Conservation (phyloP, 2,888 invertebrate species). For the Notodonta ziczac region DNA sequence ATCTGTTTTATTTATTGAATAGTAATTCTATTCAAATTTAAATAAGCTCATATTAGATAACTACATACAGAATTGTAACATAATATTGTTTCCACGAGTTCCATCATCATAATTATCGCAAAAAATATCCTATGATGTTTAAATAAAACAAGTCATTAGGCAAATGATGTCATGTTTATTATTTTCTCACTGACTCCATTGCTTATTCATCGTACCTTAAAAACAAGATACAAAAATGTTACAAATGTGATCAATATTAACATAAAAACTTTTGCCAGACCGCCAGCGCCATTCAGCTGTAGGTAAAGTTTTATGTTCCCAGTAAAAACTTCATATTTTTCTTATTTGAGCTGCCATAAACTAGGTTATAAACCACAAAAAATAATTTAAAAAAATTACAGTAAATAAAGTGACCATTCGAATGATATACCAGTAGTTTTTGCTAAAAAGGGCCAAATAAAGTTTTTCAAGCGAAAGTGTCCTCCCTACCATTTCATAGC, state of each 20-base stretch:
- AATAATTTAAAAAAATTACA: conserved; percentile 35
- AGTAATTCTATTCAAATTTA: no score
- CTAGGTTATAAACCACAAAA: conserved; percentile 27
- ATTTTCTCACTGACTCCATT: background rate
- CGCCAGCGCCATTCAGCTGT: conserved; percentile 14
- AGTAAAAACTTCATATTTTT: conserved; percentile 38
- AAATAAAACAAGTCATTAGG: background rate
- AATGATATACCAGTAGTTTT: conserved; percentile 53
- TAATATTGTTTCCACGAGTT: no score
- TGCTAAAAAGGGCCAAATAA: conserved; percentile 33
- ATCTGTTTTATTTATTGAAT: no score
- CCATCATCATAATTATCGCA: no score
- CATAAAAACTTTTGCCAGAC: conserved; percentile 9
- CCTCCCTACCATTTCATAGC: conserved; percentile 45
- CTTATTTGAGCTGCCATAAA: conserved; percentile 20
- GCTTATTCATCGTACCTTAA: background rate
- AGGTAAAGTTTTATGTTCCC: conserved; percentile 30
- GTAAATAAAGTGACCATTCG: conserved; percentile 37
- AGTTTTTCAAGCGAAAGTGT: conserved; percentile 47
- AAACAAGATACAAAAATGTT: background rate
- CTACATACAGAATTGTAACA: no score
- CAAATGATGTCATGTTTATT: background rate
- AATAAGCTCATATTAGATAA: no score
- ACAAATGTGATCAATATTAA: background rate
- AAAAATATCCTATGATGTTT: no score